Evolutionary conservation across 35 echinoderm and acorn worm genomes (phyloP).

Genomic region (Heliocidaris erythrogramma): DNA sequence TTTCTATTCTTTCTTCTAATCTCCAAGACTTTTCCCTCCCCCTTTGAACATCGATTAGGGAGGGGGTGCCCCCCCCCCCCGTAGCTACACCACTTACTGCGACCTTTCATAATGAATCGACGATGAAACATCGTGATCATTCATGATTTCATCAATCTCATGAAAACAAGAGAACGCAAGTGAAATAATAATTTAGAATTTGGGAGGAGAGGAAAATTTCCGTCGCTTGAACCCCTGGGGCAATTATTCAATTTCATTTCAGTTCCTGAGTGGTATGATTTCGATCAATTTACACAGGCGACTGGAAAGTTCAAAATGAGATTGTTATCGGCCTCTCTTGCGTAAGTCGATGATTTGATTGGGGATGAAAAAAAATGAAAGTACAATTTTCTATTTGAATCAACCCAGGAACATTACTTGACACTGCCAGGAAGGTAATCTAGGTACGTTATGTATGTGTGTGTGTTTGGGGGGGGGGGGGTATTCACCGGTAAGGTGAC

Average conservation of each 20-base stretch:
- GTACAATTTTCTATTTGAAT: not conserved
- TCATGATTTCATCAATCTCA: not conserved
- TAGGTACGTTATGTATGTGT: too few relatives aligned
- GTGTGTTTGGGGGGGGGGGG: too few relatives aligned
- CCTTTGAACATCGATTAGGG: too few relatives aligned
- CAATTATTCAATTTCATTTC: not conserved
- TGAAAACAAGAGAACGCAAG: not conserved
- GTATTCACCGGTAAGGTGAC: too few relatives aligned
- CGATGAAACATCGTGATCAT: not conserved
- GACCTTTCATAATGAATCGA: not conserved
- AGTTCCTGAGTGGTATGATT: not conserved
- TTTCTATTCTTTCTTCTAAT: too few relatives aligned
- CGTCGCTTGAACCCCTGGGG: not conserved
- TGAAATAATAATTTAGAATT: not conserved
- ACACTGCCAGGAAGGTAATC: not conserved
- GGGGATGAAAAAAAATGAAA: not conserved
- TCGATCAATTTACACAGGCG: not conserved
- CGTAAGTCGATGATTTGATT: not conserved
- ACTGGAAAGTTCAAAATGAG: conserved; percentile 1
- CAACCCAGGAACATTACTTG: not conserved
- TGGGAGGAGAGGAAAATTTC: not conserved
- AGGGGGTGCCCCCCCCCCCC: not conserved
- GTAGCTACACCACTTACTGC: not conserved
- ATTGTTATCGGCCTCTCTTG: not conserved
- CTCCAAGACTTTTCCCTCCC: too few relatives aligned